Percentiles rank a stretch among this genome's conserved stretches.
phyloP scores from a whole-genome alignment of 2,888 invertebrate genomes.

The Euspilapteryx auroguttella region DNA sequence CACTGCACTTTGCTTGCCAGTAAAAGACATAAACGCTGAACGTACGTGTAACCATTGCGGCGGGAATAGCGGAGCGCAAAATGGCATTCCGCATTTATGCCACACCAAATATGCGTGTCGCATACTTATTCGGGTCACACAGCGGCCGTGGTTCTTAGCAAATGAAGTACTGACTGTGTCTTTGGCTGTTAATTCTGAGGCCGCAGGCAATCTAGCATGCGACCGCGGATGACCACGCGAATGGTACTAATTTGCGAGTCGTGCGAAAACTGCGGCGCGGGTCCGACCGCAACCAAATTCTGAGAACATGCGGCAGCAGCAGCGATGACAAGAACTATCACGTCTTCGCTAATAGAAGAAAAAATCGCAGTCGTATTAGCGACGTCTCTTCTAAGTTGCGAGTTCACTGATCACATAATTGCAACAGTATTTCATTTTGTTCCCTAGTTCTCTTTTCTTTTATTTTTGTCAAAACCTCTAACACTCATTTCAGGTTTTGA shows the following conservation, averaged over 20 bases:
- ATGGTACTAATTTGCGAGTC: slow-evolving; percentile 40
- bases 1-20: too few relatives aligned
- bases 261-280: slow-evolving; percentile 40
- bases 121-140: slow-evolving; percentile 37
- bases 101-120: slow-evolving; percentile 23
- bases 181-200: slow-evolving; percentile 24
- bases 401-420: slow-evolving; percentile 14
- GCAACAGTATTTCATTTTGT: too few relatives aligned
- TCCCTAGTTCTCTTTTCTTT: too few relatives aligned
- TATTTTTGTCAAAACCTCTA: too few relatives aligned
- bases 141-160: slow-evolving; percentile 38
- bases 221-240: slow-evolving; percentile 16
- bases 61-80: too few relatives aligned
- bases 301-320: slow-evolving; percentile 10
- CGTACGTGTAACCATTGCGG: too few relatives aligned
- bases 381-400: slow-evolving; percentile 5
- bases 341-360: neutral
- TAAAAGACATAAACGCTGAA: too few relatives aligned
- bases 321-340: neutral
- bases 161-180: slow-evolving; percentile 31
- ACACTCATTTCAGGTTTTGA: too few relatives aligned
- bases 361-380: too few relatives aligned
- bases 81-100: too few relatives aligned
- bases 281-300: slow-evolving; percentile 32
- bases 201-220: slow-evolving; percentile 41